These are phyloP conservation scores for Leucoma salicis DNA, from an alignment of 2,888 invertebrate species.

Conservation along the genomic window DNA sequence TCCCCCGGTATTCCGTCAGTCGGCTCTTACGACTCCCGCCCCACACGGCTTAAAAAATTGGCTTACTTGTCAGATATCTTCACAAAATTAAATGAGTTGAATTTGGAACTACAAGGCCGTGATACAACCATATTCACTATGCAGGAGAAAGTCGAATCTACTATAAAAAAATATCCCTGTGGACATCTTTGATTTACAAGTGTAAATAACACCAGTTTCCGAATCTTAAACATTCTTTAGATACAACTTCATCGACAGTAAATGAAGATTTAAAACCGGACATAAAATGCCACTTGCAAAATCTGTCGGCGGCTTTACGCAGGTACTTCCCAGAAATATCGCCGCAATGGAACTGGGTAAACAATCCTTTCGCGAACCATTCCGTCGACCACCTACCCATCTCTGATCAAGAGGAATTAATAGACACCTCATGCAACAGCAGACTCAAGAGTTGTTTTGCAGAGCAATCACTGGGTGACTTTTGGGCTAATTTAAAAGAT, in stretches of 20 bases:
- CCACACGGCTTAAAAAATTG: too few relatives aligned
- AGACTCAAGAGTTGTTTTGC: conserved; percentile 14
- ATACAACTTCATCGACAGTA: conserved; percentile 7
- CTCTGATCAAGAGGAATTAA: conserved; percentile 15
- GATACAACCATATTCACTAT: conserved; percentile 14
- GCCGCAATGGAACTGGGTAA: conserved; percentile 9
- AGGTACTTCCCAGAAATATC: conserved; percentile 2
- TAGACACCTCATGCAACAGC: conserved; percentile 14
- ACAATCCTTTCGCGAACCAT: conserved; percentile 10
- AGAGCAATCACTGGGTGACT: conserved; percentile 10
- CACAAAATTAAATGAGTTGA: conserved; percentile 17
- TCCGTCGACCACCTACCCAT: conserved; percentile 13
- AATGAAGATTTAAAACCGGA: conserved; percentile 9
- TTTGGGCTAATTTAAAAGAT: conserved; percentile 14
- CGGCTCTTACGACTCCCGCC: too few relatives aligned
- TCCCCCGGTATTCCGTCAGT: too few relatives aligned
- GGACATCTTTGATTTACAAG: conserved; percentile 4
- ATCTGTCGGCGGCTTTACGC: conserved; percentile 1
- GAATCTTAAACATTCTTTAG: conserved; percentile 2
- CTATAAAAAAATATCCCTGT: conserved; percentile 2
- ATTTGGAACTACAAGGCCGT: conserved; percentile 25
- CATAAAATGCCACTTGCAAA: conserved; percentile 4
- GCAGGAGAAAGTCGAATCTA: conserved; percentile 6
- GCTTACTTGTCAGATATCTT: conserved; percentile 14
- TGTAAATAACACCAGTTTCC: conserved; percentile 2